Conservation (phyloP, 1,140 invertebrate species). For the Cryptotermes secundus region DNA sequence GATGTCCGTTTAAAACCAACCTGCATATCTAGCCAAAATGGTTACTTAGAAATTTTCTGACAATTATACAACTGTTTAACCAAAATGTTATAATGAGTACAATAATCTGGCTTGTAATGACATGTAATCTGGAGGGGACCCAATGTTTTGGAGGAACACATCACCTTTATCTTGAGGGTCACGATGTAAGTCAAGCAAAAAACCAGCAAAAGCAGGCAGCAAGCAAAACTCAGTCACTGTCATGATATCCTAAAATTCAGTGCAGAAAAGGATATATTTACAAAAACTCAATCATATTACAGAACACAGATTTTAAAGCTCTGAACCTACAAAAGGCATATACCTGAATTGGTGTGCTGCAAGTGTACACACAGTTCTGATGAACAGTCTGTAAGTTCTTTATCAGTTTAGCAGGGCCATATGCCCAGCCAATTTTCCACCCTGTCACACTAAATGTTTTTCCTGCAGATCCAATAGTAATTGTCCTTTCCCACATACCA, state of each 20-base stretch:
- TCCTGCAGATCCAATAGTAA: constrained; percentile 96
- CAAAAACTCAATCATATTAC: neutral
- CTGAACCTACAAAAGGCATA: neutral
- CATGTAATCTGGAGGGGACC: too few species aligned
- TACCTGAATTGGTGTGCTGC: constrained; percentile 78
- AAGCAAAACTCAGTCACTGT: too few species aligned
- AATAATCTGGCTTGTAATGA: too few species aligned
- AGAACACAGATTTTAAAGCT: neutral
- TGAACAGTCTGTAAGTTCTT: constrained; percentile 83
- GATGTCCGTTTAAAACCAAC: too few species aligned
- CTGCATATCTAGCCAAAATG: too few species aligned
- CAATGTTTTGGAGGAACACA: too few species aligned
- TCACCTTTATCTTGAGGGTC: too few species aligned
- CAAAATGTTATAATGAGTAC: too few species aligned
- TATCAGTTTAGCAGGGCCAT: constrained; percentile 80
- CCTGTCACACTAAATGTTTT: constrained; percentile 98
- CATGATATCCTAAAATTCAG: too few species aligned
- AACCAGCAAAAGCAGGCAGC: too few species aligned
- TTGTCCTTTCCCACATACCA: constrained; percentile 96
- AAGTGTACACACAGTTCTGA: constrained; percentile 93
- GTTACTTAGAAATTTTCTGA: neutral
- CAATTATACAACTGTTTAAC: neutral
- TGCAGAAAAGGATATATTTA: neutral
- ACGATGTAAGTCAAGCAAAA: too few species aligned
- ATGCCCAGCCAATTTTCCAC: constrained; percentile 97